Conservation (phyloP, 2,113 vertebrate genomes). For the Bos indicus region DNA sequence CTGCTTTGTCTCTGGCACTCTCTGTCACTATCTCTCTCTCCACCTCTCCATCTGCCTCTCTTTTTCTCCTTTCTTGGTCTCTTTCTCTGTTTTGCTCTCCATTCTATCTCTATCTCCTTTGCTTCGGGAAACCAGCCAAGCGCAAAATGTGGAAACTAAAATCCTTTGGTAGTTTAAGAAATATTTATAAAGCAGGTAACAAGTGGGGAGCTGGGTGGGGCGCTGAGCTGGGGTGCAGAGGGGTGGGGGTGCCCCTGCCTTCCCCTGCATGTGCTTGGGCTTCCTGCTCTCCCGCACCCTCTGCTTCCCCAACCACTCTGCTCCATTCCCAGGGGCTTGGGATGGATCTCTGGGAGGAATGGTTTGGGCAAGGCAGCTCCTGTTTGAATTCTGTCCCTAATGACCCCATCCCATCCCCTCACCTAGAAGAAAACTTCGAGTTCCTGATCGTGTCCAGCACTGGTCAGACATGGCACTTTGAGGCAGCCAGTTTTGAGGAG, state of each 20-base stretch:
- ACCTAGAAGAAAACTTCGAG: constrained; percentile 94
- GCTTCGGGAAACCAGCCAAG: constrained; percentile 92
- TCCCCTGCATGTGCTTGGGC: constrained; percentile 73
- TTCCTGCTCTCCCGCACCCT: constrained; percentile 56
- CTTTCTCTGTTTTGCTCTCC: constrained; percentile 64
- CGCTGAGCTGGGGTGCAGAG: constrained; percentile 68
- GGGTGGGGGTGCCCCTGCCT: constrained; percentile 59
- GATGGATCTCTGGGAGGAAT: constrained; percentile 51
- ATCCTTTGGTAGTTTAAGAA: constrained; percentile 99
- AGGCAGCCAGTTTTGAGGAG: constrained; percentile 93
- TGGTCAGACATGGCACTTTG: constrained; percentile 98
- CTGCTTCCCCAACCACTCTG: constrained; percentile 47
- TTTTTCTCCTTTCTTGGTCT: constrained; percentile 58
- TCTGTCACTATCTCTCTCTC: constrained; percentile 43
- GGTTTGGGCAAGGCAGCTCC: constrained; percentile 12
- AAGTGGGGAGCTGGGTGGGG: constrained; percentile 61
- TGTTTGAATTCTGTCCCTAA: neutral
- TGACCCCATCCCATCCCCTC: neutral
- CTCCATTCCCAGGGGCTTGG: constrained; percentile 56
- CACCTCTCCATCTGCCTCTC: constrained; percentile 44
- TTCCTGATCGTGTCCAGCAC: constrained; percentile 96
- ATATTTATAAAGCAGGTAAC: constrained; percentile 99
- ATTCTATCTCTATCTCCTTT: constrained; percentile 76
- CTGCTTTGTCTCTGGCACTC: constrained; percentile 67
- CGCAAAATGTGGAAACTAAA: constrained; percentile 99